A percentile compares a stretch with the other conserved stretches of the same genome.
These are phyloP conservation scores for Lepidonotus clava DNA, from an alignment of 2,888 invertebrate genomes.

Conservation along the genomic window DNA sequence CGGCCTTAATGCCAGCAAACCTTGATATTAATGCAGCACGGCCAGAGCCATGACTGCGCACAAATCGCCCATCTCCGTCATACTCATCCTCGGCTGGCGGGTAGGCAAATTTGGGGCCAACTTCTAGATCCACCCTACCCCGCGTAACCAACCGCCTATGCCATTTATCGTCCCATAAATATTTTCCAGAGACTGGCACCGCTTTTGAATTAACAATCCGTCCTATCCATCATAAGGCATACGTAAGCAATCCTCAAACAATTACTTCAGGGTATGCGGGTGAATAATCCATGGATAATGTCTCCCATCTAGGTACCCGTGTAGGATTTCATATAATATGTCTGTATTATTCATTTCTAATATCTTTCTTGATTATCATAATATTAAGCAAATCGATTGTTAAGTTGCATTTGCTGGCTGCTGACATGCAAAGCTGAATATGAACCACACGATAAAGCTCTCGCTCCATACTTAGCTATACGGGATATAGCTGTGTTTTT, in stretches of 20 bases:
- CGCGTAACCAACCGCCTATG: no score
- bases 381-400: no score
- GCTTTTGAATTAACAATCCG: not conserved
- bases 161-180: conserved; percentile 22
- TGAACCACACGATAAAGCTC: not conserved
- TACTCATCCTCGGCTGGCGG: not conserved
- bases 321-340: no score
- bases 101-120: no score
- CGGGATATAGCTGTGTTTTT: not conserved
- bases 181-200: not conserved
- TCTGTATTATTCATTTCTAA: no score
- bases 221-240: conserved; percentile 8
- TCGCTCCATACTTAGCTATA: not conserved
- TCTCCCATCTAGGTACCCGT: no score
- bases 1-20: not conserved
- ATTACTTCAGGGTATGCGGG: not conserved
- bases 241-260: conserved; percentile 6
- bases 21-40: not conserved
- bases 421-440: not conserved
- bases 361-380: no score
- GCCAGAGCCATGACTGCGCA: not conserved
- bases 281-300: conserved; percentile 25
- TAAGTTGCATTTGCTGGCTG: no score
- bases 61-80: not conserved
- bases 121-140: no score